phyloP scores from a whole-genome alignment of 2,113 vertebrate species.

The Leuciscus idus region DNA sequence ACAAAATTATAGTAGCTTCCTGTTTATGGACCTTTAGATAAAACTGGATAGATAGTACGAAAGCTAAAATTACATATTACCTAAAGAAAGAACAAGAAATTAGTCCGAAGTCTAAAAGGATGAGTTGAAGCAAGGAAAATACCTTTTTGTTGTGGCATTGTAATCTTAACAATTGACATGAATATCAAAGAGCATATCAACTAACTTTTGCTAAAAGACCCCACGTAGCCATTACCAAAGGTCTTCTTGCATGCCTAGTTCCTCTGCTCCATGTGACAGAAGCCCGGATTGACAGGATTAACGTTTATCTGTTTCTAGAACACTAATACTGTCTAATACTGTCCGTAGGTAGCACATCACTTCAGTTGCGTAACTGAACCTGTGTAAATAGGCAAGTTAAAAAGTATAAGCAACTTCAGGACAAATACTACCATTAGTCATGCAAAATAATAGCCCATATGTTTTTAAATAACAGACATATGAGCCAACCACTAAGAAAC shows the following conservation, averaged over 20 bases:
- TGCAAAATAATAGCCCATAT: background rate
- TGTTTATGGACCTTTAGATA: background rate
- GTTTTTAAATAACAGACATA: background rate
- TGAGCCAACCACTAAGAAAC: background rate
- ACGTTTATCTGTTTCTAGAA: slow-evolving; percentile 64
- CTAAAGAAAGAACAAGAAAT: background rate
- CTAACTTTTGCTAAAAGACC: slow-evolving; percentile 1
- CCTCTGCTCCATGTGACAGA: slow-evolving; percentile 9
- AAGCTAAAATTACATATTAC: background rate
- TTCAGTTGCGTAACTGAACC: slow-evolving; percentile 12
- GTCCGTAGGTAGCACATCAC: background rate
- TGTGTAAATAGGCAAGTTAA: slow-evolving; percentile 1
- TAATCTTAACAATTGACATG: background rate
- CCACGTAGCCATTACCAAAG: background rate
- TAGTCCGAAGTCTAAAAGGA: background rate
- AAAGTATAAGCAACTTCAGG: background rate
- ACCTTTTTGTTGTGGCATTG: background rate
- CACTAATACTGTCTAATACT: slow-evolving; percentile 54
- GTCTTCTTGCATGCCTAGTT: background rate
- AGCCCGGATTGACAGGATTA: slow-evolving; percentile 50
- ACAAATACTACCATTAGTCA: background rate
- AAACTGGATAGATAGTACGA: background rate
- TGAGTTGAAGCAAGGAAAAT: background rate
- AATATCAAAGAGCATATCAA: background rate
- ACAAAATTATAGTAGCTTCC: background rate